phyloP scores from a whole-genome alignment of 1,140 invertebrate species.

The Hylaeus anthracinus region DNA sequence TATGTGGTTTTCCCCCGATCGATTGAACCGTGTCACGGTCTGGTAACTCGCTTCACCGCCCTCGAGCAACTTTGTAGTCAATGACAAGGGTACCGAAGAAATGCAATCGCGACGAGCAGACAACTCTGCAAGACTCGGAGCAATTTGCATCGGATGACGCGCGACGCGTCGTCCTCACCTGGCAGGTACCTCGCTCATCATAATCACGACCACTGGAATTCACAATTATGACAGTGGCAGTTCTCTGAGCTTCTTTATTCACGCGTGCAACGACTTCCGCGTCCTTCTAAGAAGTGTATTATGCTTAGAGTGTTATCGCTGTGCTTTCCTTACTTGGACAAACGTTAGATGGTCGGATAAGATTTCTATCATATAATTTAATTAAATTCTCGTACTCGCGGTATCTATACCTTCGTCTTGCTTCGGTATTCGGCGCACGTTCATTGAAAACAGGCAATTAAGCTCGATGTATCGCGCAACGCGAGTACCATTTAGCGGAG shows the following conservation, averaged over 20 bases:
- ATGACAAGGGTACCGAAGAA: background rate
- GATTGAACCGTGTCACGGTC: constrained; percentile 11
- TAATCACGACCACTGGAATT: constrained; percentile 33
- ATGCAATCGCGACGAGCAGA: background rate
- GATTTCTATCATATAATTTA: background rate
- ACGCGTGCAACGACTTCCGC: constrained; percentile 34
- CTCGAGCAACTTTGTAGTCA: background rate
- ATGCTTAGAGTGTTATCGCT: background rate
- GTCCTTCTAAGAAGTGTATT: background rate
- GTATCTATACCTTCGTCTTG: no score
- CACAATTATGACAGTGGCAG: background rate
- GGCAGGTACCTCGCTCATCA: constrained; percentile 1
- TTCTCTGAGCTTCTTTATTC: constrained; percentile 23
- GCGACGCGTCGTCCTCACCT: constrained; percentile 12
- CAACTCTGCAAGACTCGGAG: background rate
- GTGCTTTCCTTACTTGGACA: background rate
- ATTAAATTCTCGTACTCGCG: no score
- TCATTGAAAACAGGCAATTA: background rate
- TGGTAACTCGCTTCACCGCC: background rate
- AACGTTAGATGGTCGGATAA: background rate
- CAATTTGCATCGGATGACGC: constrained; percentile 42
- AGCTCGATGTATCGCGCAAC: background rate
- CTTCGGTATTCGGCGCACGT: background rate
- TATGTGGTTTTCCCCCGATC: background rate
- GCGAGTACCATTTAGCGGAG: background rate